These are phyloP conservation scores for Platysternon megacephalum DNA, from an alignment of 2,113 vertebrate genomes.

Conservation along the genomic window DNA sequence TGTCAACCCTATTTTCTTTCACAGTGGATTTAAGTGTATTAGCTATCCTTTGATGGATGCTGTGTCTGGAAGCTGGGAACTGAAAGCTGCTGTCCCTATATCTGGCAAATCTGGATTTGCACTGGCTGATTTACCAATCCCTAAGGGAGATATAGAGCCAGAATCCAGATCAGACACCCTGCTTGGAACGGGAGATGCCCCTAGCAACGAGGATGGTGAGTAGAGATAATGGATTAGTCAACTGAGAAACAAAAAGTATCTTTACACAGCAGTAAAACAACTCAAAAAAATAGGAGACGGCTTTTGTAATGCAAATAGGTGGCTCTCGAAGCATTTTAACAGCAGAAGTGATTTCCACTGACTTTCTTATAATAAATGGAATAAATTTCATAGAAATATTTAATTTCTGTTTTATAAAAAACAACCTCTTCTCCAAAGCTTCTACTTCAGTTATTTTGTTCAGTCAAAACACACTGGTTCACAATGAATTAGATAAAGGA, in stretches of 20 bases:
- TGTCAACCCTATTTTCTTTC: constrained; percentile 34
- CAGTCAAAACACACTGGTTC: background rate
- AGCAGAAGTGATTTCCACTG: background rate
- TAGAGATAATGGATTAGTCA: constrained; percentile 50
- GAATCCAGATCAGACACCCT: constrained; percentile 51
- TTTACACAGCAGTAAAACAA: constrained; percentile 10
- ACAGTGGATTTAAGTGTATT: constrained; percentile 77
- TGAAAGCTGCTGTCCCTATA: constrained; percentile 8
- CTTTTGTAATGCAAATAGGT: constrained; percentile 13
- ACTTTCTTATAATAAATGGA: constrained; percentile 23
- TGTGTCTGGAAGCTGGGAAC: constrained; percentile 44
- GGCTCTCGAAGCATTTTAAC: background rate
- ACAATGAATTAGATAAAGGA: background rate
- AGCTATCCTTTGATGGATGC: constrained; percentile 74
- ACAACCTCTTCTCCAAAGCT: background rate
- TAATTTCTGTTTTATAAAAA: background rate
- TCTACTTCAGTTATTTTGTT: constrained; percentile 6
- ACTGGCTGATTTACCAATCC: constrained; percentile 27
- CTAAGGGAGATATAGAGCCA: constrained; percentile 51
- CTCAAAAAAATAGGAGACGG: background rate
- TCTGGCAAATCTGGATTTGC: constrained; percentile 26
- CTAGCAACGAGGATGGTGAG: constrained; percentile 72
- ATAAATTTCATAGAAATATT: background rate
- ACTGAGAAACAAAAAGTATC: background rate
- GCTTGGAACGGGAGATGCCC: constrained; percentile 39